A percentile compares a stretch with the other conserved stretches of the same genome.
Evolutionary conservation across 2,888 invertebrate genomes (phyloP).

Genomic region (Loripinus fragilis): DNA sequence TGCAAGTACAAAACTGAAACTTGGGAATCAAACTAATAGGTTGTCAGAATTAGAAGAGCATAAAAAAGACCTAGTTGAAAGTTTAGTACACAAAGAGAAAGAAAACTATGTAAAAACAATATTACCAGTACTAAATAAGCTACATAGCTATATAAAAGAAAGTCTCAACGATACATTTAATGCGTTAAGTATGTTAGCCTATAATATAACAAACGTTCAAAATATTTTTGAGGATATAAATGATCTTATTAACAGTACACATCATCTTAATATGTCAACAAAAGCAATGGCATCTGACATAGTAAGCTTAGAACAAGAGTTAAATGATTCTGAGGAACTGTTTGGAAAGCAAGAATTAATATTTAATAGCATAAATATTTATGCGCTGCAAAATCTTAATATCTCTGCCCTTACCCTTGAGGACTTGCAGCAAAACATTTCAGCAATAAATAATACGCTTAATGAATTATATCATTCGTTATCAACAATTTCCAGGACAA

Average conservation of each 20-base stretch:
- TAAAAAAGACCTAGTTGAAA: not conserved
- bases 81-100: conserved; percentile 24
- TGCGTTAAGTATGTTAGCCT: not conserved
- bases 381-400: not conserved
- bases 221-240: not conserved
- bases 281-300: not conserved
- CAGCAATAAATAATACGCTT: not conserved
- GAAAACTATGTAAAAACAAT: conserved; percentile 21
- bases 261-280: not conserved
- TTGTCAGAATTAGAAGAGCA: not conserved
- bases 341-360: not conserved
- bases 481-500: not conserved
- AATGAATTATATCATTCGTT: not conserved
- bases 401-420: not conserved
- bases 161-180: not conserved
- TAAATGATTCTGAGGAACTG: not conserved
- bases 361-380: not conserved
- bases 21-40: not conserved
- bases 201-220: not conserved
- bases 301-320: not conserved
- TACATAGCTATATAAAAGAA: not conserved
- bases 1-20: too few relatives aligned
- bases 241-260: not conserved
- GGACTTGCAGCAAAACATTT: not conserved
- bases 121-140: not conserved